These are phyloP conservation scores for Chydorus sphaericus DNA, from an alignment of 2,888 invertebrate species.

Conservation along the genomic window DNA sequence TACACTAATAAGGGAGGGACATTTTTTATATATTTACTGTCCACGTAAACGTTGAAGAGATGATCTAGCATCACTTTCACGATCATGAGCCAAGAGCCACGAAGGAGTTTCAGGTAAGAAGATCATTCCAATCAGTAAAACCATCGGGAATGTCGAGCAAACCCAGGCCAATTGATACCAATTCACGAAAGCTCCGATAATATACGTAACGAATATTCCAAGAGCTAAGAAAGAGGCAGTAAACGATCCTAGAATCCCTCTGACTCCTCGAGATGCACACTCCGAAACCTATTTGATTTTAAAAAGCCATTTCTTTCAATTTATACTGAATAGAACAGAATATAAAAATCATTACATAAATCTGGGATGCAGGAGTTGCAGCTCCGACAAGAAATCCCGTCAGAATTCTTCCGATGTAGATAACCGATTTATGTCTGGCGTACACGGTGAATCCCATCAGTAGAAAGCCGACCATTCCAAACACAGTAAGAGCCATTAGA, in stretches of 20 bases:
- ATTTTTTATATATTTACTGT: slow-evolving; percentile 28
- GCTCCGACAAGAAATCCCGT: slow-evolving; percentile 15
- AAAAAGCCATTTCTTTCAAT: too few species aligned
- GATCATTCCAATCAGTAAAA: slow-evolving; percentile 62
- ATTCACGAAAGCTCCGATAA: slow-evolving; percentile 56
- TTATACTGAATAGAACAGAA: too few species aligned
- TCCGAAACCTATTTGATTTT: slow-evolving; percentile 18
- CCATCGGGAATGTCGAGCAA: slow-evolving; percentile 57
- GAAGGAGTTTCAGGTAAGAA: slow-evolving; percentile 83
- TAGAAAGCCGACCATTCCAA: slow-evolving; percentile 15
- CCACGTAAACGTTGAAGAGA: slow-evolving; percentile 73
- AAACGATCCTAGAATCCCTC: slow-evolving; percentile 16
- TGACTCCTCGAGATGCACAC: slow-evolving; percentile 11
- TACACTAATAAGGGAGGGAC: too few species aligned
- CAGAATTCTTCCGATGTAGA: slow-evolving; percentile 17
- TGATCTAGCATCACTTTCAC: slow-evolving; percentile 55
- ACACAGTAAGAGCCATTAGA: slow-evolving; percentile 12
- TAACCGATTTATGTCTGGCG: background rate
- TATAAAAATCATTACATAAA: too few species aligned
- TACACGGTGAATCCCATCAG: slow-evolving; percentile 12
- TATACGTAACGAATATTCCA: slow-evolving; percentile 60
- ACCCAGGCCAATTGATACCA: slow-evolving; percentile 70
- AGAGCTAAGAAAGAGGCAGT: slow-evolving; percentile 14
- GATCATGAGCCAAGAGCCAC: slow-evolving; percentile 69
- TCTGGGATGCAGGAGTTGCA: slow-evolving; percentile 15